Evolutionary conservation across 1,140 invertebrate species (phyloP).

Genomic region (Condylostylus longicornis): DNA sequence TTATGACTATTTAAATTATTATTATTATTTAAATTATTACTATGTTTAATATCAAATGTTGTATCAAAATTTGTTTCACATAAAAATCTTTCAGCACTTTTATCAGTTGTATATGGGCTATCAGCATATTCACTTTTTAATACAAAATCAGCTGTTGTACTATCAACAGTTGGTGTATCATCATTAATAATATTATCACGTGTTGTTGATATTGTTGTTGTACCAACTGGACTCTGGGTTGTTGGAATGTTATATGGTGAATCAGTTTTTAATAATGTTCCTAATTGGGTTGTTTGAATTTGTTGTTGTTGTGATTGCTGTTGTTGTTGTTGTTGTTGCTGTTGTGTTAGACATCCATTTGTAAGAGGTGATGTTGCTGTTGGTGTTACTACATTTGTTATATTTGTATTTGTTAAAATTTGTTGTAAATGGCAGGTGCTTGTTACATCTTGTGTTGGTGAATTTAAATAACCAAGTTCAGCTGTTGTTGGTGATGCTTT

Average conservation of each 20-base stretch:
- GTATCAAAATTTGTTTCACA: constrained; percentile 24
- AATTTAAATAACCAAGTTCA: constrained; percentile 23
- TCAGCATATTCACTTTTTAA: constrained; percentile 27
- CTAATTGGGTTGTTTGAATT: no score
- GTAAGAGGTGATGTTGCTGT: constrained; percentile 6
- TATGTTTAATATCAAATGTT: constrained; percentile 26
- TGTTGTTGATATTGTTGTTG: no score
- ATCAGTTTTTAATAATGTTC: not conserved
- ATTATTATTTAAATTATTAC: constrained; percentile 10
- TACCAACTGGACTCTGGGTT: no score
- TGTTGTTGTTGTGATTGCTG: constrained; percentile 7
- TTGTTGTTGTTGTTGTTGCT: constrained; percentile 4
- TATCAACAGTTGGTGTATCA: constrained; percentile 11
- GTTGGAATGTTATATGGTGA: not conserved
- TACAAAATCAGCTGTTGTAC: constrained; percentile 22
- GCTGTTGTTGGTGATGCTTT: constrained; percentile 27
- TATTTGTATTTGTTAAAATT: constrained; percentile 7
- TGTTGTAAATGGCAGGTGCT: not conserved
- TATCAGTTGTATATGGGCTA: constrained; percentile 26
- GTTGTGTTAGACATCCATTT: constrained; percentile 12
- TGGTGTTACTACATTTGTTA: constrained; percentile 4
- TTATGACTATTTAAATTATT: constrained; percentile 11
- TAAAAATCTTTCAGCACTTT: constrained; percentile 27
- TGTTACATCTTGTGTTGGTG: constrained; percentile 20
- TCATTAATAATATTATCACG: not conserved